Base-by-base conservation (phyloP, 2,888 invertebrate species). In the Pterostichus madidus region DNA sequence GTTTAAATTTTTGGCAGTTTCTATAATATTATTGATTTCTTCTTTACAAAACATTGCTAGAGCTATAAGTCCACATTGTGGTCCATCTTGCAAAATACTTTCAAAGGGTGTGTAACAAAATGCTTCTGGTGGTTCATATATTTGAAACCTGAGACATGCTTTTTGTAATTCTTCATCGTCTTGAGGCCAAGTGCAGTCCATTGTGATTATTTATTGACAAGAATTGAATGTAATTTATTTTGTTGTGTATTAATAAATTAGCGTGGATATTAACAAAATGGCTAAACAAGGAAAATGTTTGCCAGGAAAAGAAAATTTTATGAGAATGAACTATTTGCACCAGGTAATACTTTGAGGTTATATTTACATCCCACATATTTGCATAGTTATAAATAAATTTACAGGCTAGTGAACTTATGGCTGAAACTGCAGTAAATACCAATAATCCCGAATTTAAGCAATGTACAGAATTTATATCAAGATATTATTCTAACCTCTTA, bases 51-150 rank as follows among this genome's bases (percentile, higher is more conserved):
- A 91, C 95, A 97, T 97, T 52, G 95, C 94, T 39, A 97, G 89
- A 1, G 97, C 97, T n/a, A 96, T 96, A 83, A 97, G 89, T 7
- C 98, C 98, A 91, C 98, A 98, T 86, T 97, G 97, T 3, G 95
- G 95, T 0, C 95, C 93, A 32, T 91, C 88, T 89, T 93, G 93
- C 59, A 88, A 83, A 56, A 88, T 86, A 52, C 84, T 79, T 71
- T 85, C 35, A 61, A 89, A 84, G 31, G 87, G 84, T 82, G 84
- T 87, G 84, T 90, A 90, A 13, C 80, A 82, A 59, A 86, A 92
- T 77, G 87, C 88, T 85, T 90, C 90, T 1, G 94, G 94, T 68
- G 91, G 86, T 75, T 87, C 86, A 32, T 91, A 84, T 17, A 94
- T 90, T 79, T 91, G 91, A 85, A 92, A 92, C 84, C 92, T 89